Evolutionary conservation across 2,113 vertebrate genomes (phyloP).

Genomic region (Camelus dromedarius): DNA sequence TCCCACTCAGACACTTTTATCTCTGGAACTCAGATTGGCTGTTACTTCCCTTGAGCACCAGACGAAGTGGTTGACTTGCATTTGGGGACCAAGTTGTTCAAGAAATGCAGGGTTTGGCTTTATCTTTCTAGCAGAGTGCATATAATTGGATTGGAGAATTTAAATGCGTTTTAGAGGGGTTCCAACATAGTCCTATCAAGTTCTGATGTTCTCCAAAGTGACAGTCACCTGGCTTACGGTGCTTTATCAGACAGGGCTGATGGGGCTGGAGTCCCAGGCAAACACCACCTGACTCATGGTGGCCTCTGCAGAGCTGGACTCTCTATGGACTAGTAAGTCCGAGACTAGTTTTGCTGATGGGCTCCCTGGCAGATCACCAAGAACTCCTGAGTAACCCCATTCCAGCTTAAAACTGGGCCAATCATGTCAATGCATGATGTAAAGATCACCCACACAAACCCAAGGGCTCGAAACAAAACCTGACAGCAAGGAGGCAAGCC

Average conservation of each 20-base stretch:
- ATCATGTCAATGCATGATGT: neutral
- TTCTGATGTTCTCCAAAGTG: neutral
- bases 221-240: neutral
- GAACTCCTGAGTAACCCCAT: neutral
- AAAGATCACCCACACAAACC: neutral
- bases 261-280: neutral
- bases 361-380: neutral
- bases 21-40: neutral
- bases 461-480: neutral
- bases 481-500: neutral
- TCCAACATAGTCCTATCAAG: neutral
- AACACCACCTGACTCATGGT: neutral
- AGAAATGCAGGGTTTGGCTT: neutral
- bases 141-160: slow-evolving; percentile 3
- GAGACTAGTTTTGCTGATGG: neutral
- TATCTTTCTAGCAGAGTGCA: neutral
- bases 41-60: neutral
- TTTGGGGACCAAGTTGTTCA: neutral
- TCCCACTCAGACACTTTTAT: slow-evolving; percentile 30
- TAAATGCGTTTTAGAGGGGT: neutral
- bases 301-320: neutral
- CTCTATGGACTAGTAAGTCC: neutral
- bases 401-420: neutral
- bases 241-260: neutral
- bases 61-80: neutral